Base-by-base conservation (phyloP, 2,797 vertebrate genomes). In the Pampus argenteus region DNA sequence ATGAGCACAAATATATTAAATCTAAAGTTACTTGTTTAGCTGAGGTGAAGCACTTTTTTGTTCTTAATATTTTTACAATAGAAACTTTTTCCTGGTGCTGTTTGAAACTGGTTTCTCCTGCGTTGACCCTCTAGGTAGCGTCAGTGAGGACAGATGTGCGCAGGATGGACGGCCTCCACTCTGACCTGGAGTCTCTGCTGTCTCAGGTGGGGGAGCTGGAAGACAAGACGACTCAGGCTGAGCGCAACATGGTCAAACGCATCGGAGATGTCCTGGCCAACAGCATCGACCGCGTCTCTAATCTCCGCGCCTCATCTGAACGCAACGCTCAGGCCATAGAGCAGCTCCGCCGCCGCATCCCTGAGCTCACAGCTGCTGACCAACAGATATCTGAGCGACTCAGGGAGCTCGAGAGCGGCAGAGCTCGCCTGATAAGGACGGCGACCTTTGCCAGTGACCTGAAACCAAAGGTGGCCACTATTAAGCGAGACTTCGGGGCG, bases 71-170 rank as follows among this genome's bases (percentile, higher is more conserved):
- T 31, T 31, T 31, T 10, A 31, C 31, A 31, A 31, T 34, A 34
- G 31, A 42, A 42, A 42, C 40, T 25, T 34, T 48, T 36, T n/a
- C 66, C 18, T 49, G 36, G 38, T 31, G 9, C 6, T 4, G 0
- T 38, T 29, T 59, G 6, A 3, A 8, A 29, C 23, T 18, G 7
- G 29, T 13, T 34, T 28, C 14, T 34, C 28, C 56, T 56, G 4
- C 38, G 0, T 36, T 40, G 6, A 3, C 17, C 71, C 49, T 58
- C n/a, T 11, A 94, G 92, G 95, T 98, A 49, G 91, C 94, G 13
- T 91, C 95, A 0, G 93, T 97, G 51, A 95, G 96, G 86, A 99
- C 98, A 2, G 97, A 99, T 5, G 81, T 98, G 68, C 94, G 98
- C 55, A 94, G 98, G 9, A 96, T 98, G 95, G 96, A 95, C 3